Evolutionary conservation across 2,797 vertebrate genomes (phyloP).

Genomic region (Alcedo quadribrachys): DNA sequence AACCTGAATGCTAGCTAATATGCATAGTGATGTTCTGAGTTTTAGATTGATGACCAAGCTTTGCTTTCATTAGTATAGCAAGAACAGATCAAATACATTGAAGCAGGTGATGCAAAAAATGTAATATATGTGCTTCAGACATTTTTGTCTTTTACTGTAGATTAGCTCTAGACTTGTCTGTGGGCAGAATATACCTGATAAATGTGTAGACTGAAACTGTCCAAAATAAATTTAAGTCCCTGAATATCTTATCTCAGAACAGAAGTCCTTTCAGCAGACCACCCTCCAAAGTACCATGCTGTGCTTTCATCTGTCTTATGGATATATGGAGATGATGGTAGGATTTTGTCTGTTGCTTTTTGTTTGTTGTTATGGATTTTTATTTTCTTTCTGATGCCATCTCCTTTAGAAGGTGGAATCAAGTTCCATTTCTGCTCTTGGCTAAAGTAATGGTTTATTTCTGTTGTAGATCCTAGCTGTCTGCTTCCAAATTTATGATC

Average conservation of each 20-base stretch:
- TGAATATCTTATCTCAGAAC: background rate
- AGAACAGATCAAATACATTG: background rate
- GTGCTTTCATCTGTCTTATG: background rate
- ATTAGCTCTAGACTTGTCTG: background rate
- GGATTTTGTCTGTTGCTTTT: background rate
- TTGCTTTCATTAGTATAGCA: background rate
- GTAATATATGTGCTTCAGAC: background rate
- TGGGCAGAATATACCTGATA: background rate
- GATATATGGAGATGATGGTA: background rate
- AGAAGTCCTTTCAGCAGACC: background rate
- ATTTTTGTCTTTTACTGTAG: background rate
- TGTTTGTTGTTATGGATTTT: too few relatives aligned
- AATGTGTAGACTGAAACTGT: background rate
- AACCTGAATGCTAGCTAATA: background rate
- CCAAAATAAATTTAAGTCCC: background rate
- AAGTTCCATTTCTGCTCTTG: background rate
- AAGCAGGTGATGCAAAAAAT: background rate
- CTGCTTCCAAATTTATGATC: background rate
- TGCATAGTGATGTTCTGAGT: background rate
- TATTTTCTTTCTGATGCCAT: background rate
- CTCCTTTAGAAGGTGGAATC: background rate
- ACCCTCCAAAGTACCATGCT: background rate
- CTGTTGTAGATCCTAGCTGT: background rate
- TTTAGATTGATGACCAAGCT: background rate
- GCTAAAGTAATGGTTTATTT: background rate